Conservation (phyloP, 2,797 vertebrate species). For the Premnoplex brunnescens region DNA sequence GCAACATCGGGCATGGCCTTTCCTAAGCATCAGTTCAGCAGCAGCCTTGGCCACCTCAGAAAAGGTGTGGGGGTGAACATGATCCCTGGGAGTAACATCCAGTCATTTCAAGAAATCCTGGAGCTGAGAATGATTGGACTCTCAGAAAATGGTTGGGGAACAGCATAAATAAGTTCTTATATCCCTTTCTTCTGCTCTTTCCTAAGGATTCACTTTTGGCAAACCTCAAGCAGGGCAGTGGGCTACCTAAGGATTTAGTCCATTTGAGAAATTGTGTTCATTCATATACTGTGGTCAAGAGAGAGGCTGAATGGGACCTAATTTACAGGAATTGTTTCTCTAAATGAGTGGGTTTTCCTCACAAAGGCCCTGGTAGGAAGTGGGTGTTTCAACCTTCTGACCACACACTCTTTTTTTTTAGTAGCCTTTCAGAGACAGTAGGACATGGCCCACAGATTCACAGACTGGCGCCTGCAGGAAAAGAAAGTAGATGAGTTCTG, state of each 20-base stretch:
- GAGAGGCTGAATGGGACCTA: not conserved
- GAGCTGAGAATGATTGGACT: not conserved
- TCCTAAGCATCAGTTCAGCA: not conserved
- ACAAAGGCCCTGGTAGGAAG: fast-evolving
- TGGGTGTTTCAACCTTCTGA: not conserved
- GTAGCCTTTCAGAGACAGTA: not conserved
- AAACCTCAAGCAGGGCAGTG: not conserved
- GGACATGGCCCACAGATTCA: not conserved
- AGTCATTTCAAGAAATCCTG: not conserved
- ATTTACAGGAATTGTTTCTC: not conserved
- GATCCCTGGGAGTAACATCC: not conserved
- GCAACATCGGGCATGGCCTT: not conserved
- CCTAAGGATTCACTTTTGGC: not conserved
- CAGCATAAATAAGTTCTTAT: not conserved
- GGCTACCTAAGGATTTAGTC: not conserved
- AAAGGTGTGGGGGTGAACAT: not conserved
- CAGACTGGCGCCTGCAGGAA: not conserved
- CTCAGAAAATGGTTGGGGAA: not conserved
- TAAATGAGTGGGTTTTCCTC: not conserved
- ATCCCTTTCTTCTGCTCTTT: not conserved
- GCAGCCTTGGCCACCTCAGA: not conserved
- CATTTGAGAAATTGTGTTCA: not conserved
- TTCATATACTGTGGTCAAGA: not conserved
- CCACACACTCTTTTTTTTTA: not conserved
- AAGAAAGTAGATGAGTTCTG: not conserved